These are phyloP conservation scores for Agriopis leucophaearia DNA, from an alignment of 2,888 invertebrate genomes.

Conservation along the genomic window DNA sequence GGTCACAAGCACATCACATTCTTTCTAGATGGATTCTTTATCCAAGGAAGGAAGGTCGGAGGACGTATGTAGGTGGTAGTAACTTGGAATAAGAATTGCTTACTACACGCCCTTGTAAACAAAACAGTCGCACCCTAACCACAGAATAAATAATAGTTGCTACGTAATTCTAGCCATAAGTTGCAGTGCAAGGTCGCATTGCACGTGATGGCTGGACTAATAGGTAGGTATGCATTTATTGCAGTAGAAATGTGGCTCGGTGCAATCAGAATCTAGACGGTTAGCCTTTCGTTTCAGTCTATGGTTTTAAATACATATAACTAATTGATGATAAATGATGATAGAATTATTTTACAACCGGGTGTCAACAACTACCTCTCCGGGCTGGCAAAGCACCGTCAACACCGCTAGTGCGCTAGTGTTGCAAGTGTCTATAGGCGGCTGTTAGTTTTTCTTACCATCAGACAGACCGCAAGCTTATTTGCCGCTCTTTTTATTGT, in stretches of 20 bases:
- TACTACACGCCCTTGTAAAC: constrained; percentile 19
- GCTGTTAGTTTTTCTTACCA: too few species aligned
- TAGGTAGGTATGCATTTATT: neutral
- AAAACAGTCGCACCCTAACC: constrained; percentile 13
- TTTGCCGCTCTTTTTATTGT: too few species aligned
- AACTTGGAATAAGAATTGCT: constrained; percentile 9
- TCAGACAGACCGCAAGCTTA: too few species aligned
- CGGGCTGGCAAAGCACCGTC: too few species aligned
- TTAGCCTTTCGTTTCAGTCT: neutral
- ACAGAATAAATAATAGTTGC: neutral
- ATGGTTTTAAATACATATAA: neutral
- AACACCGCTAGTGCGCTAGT: too few species aligned
- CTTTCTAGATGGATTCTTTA: neutral
- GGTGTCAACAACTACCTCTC: too few species aligned
- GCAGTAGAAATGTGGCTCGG: constrained; percentile 3
- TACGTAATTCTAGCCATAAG: neutral
- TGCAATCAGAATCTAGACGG: neutral
- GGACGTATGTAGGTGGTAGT: too few species aligned
- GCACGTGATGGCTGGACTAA: neutral
- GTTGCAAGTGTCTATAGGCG: too few species aligned
- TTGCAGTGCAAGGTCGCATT: neutral
- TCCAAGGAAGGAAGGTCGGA: neutral
- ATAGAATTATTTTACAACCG: neutral
- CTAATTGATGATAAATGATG: neutral
- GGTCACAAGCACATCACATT: too few species aligned